Evolutionary conservation across 1,140 invertebrate species (phyloP), one percentile per base, ranked within the genome.

Genomic region (Euura saliciscinereae): DNA sequence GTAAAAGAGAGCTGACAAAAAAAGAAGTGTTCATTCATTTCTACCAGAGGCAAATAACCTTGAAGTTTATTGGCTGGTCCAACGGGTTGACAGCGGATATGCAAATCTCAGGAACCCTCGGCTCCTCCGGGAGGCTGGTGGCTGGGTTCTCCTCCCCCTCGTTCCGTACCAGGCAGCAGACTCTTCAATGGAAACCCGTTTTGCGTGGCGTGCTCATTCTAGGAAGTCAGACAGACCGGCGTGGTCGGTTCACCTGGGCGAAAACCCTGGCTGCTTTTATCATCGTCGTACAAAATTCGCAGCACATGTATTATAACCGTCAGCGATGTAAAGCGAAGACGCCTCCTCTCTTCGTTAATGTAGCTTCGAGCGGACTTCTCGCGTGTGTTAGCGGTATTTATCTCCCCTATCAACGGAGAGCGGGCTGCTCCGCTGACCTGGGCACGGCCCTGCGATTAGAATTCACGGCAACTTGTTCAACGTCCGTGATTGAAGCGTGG

Each of bases 61-160:
- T 82, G 80, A 73, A 11, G 73, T 69, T 78, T 71, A 78, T 78
- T 79, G 70, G 42, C 11, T 7, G 74, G 78, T 76, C 77, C 77
- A 76, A 76, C 76, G 76, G 71, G 79, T 83, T 83, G 79, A 82
- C 84, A 78, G 78, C 82, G 82, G 79, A 84, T 84, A 85, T 85
- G 84, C 83, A 85, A 85, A 85, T 84, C 80, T 79, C 72, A 69
- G 73, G 51, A 59, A 59, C 51, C 51, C 5, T 59, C 51, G 13
- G 51, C 8, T 28, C 28, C 28, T 28, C 28, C 28, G 28, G 28
- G 28, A 28, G 28, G 28, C 28, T 28, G 28, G 28, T 28, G 28
- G 28, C 28, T 28, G 28, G 28, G 28, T 28, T 28, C 28, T 28
- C 28, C 28, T 28, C 28, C 1, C 28, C 28, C 28, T 28, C 28